A percentile compares a stretch with the other conserved stretches of the same genome.
phyloP scores from a whole-genome alignment of 2,797 vertebrate species.

The Morelia viridis region DNA sequence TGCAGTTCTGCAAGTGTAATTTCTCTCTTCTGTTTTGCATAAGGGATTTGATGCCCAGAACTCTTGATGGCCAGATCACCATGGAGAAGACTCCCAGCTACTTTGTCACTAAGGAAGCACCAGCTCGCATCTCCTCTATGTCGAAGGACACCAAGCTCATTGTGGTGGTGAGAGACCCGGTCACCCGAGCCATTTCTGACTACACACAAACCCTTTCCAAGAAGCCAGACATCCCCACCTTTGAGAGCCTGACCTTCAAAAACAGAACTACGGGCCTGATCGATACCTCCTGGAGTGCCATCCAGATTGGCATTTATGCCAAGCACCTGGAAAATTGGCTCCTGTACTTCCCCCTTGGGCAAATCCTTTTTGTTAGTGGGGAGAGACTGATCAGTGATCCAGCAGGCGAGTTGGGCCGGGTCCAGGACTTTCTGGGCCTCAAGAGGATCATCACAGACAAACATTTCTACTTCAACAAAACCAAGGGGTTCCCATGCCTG shows the following conservation, averaged over 20 bases:
- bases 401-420: slow-evolving; percentile 83
- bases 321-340: slow-evolving; percentile 89
- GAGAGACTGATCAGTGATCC: slow-evolving; percentile 86
- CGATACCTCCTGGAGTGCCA: slow-evolving; percentile 87
- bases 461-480: slow-evolving; percentile 85
- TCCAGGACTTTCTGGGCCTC: slow-evolving; percentile 85
- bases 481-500: slow-evolving; percentile 90
- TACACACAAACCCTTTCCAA: slow-evolving; percentile 95
- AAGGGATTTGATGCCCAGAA: slow-evolving; percentile 92
- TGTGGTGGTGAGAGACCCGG: slow-evolving; percentile 91
- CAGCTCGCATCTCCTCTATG: slow-evolving; percentile 89
- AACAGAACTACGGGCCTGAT: slow-evolving; percentile 83
- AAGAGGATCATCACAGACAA: slow-evolving; percentile 75
- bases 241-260: slow-evolving; percentile 86
- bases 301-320: slow-evolving; percentile 91
- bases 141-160: slow-evolving; percentile 88
- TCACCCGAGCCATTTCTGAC: slow-evolving; percentile 92
- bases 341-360: slow-evolving; percentile 80
- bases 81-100: slow-evolving; percentile 98
- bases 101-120: slow-evolving; percentile 91
- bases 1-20: background rate
- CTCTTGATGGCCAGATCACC: slow-evolving; percentile 89
- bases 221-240: slow-evolving; percentile 89
- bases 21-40: background rate
- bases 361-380: slow-evolving; percentile 85